Percentiles rank a stretch among this genome's conserved stretches.
Evolutionary conservation across 2,113 vertebrate genomes (phyloP).

Genomic region (Sterrhoptilus dennistouni): DNA sequence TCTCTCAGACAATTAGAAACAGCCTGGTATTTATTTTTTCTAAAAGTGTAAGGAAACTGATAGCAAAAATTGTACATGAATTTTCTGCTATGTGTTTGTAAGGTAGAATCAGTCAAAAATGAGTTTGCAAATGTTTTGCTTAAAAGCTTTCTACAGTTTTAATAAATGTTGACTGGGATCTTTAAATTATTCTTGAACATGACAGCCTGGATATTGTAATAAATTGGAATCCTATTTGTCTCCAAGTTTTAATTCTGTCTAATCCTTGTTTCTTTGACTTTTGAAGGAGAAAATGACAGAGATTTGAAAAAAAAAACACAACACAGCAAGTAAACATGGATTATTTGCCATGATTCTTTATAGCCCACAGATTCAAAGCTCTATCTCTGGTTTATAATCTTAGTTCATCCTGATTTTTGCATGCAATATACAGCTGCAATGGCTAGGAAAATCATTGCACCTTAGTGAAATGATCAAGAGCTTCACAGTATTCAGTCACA

Average conservation of each 20-base stretch:
- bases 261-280: conserved; percentile 22
- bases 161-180: background rate
- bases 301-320: background rate
- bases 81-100: background rate
- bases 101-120: background rate
- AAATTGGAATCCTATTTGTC: conserved; percentile 10
- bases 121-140: conserved; percentile 6
- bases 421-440: background rate
- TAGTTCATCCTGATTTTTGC: background rate
- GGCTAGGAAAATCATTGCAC: background rate
- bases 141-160: conserved; percentile 14
- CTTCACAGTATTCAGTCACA: background rate
- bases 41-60: background rate
- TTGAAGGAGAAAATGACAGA: background rate
- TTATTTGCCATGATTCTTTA: background rate
- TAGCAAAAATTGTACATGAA: background rate
- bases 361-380: background rate
- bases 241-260: conserved; percentile 21
- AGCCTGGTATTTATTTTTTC: background rate
- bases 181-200: conserved; percentile 11
- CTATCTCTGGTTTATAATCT: background rate
- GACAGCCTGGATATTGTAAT: background rate
- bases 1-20: background rate
- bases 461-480: background rate
- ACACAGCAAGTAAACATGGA: background rate